phyloP scores from a whole-genome alignment of 1,140 invertebrate species.

The Drosophila arizonae region DNA sequence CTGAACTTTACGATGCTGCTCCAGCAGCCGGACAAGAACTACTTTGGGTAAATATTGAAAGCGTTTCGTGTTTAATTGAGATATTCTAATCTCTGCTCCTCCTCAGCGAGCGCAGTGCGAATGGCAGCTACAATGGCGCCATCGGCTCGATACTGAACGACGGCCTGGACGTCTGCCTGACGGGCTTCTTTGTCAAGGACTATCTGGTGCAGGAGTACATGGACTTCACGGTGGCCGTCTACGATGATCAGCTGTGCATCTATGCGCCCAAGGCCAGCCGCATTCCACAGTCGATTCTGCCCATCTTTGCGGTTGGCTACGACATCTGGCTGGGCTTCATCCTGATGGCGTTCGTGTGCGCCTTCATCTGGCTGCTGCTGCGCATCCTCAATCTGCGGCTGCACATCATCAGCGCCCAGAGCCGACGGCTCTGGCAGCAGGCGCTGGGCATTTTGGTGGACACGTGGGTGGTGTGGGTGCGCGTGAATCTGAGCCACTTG shows the following conservation, averaged over 20 bases:
- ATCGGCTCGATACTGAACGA: conserved; percentile 75
- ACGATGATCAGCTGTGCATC: conserved; percentile 82
- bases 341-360: conserved; percentile 52
- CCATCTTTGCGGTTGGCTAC: conserved; percentile 77
- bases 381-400: conserved; percentile 56
- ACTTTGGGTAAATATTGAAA: conserved; percentile 59
- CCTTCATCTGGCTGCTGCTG: conserved; percentile 63
- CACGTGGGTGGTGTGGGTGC: conserved; percentile 77
- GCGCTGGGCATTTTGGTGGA: conserved; percentile 65
- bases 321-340: conserved; percentile 80
- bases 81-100: background rate
- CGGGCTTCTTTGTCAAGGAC: conserved; percentile 83
- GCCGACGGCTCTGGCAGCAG: conserved; percentile 39
- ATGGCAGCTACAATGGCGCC: conserved; percentile 81
- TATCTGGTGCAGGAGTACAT: conserved; percentile 77
- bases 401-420: conserved; percentile 24
- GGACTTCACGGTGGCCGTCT: conserved; percentile 76
- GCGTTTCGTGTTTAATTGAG: background rate
- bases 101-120: conserved; percentile 57
- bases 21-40: conserved; percentile 71
- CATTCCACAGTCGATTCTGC: conserved; percentile 81
- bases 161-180: conserved; percentile 78
- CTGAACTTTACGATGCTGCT: conserved; percentile 73
- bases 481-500: conserved; percentile 60
- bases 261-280: conserved; percentile 82